Conservation (phyloP, 2,113 vertebrate genomes). For the Corythornis vintsioides region DNA sequence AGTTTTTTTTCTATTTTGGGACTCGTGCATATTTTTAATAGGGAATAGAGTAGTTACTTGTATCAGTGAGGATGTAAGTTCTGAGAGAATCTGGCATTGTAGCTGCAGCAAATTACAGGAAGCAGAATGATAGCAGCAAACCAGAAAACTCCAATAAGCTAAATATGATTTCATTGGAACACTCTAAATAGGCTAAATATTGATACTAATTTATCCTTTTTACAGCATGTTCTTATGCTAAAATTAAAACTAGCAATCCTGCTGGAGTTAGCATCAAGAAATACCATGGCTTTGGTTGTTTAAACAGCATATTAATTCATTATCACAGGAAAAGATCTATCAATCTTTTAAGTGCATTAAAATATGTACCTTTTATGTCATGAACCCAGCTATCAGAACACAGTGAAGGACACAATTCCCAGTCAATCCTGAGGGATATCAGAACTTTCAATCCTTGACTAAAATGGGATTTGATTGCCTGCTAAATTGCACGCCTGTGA, state of each 20-base stretch:
- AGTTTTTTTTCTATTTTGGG: neutral
- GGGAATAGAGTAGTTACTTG: neutral
- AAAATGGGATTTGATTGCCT: neutral
- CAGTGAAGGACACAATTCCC: neutral
- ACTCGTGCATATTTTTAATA: neutral
- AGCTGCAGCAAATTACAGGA: neutral
- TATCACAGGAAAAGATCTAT: neutral
- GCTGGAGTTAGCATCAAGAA: neutral
- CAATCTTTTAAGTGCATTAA: neutral
- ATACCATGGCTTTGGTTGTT: neutral
- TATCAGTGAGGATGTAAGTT: accelerated
- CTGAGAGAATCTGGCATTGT: neutral
- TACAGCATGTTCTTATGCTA: neutral
- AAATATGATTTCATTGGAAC: neutral
- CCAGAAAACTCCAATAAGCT: neutral
- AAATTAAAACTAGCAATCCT: neutral
- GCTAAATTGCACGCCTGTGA: neutral
- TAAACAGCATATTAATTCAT: neutral
- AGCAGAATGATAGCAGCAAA: neutral
- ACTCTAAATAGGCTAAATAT: neutral
- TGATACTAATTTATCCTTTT: neutral
- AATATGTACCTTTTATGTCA: neutral
- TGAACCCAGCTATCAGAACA: neutral
- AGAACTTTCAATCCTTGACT: neutral
- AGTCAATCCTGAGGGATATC: neutral